Percentiles rank a stretch among this genome's conserved stretches.
Conservation (phyloP, 1,140 invertebrate species). For the Drosophila tristis region DNA sequence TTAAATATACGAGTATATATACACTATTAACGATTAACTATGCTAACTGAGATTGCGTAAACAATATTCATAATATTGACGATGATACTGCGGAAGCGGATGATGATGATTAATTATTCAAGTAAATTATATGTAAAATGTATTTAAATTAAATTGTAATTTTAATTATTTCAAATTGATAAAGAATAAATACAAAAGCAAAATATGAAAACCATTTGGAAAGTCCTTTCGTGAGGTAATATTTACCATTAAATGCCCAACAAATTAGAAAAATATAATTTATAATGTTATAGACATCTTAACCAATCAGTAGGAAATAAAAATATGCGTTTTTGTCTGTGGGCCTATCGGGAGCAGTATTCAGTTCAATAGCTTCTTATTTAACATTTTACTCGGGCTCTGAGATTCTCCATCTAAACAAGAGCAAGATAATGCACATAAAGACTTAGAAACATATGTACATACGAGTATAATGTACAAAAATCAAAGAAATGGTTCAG, state of each 20-base stretch:
- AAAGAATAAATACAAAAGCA: slow-evolving; percentile 72
- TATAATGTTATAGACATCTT: not conserved
- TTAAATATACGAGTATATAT: slow-evolving; percentile 35
- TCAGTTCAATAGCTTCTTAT: too few relatives aligned
- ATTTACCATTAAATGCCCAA: too few relatives aligned
- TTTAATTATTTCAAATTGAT: slow-evolving; percentile 82
- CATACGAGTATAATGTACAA: not conserved
- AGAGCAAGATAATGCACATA: not conserved
- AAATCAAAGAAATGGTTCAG: not conserved
- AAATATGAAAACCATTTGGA: slow-evolving; percentile 38
- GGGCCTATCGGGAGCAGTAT: too few relatives aligned
- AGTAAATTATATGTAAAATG: slow-evolving; percentile 77
- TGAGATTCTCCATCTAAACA: too few relatives aligned
- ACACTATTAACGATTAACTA: slow-evolving; percentile 48
- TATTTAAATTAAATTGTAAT: slow-evolving; percentile 82
- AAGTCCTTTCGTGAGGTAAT: not conserved
- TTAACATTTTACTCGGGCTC: too few relatives aligned
- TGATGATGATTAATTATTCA: slow-evolving; percentile 59
- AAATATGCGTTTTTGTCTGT: too few relatives aligned
- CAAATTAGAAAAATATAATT: not conserved
- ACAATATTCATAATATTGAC: slow-evolving; percentile 50
- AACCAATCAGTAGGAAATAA: too few relatives aligned
- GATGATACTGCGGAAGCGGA: slow-evolving; percentile 13
- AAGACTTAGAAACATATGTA: too few relatives aligned
- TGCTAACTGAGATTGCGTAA: slow-evolving; percentile 44